Evolutionary conservation across 2,797 vertebrate species (phyloP).

Genomic region (Falco biarmicus): DNA sequence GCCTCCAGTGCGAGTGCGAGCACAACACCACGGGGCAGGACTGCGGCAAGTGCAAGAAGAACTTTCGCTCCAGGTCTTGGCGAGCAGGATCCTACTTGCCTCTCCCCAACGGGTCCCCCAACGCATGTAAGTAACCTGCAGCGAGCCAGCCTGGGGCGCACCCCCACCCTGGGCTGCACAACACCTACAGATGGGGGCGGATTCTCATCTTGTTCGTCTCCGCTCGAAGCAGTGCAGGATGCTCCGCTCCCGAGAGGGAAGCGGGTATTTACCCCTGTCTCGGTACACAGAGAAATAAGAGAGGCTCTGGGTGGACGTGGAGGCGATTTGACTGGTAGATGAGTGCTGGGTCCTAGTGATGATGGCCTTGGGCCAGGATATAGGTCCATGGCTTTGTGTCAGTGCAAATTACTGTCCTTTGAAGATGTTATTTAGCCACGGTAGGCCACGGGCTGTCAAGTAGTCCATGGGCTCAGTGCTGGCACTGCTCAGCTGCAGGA

Average conservation of each 20-base stretch:
- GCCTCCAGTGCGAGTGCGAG: slow-evolving; percentile 95
- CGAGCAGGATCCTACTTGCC: slow-evolving; percentile 94
- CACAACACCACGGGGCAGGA: slow-evolving; percentile 98
- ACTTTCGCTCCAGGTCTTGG: slow-evolving; percentile 94
- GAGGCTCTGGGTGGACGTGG: neutral
- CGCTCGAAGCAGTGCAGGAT: neutral
- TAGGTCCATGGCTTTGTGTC: neutral
- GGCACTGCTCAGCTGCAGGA: neutral
- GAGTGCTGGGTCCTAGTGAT: neutral
- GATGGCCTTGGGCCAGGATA: neutral
- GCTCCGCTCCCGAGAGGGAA: neutral
- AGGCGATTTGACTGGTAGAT: neutral
- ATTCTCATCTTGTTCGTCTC: neutral
- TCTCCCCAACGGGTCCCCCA: slow-evolving; percentile 90
- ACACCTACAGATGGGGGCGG: accelerated
- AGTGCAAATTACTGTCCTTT: neutral
- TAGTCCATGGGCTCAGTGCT: neutral
- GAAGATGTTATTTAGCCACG: neutral
- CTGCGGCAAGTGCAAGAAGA: slow-evolving; percentile 95
- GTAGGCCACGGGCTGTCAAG: neutral
- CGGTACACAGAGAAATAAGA: neutral
- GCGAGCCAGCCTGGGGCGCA: neutral
- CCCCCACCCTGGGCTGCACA: neutral
- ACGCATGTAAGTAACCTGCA: slow-evolving; percentile 86
- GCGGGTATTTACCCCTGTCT: accelerated